Evolutionary conservation across 2,113 vertebrate species (phyloP).

Genomic region (Tetraodon nigroviridis): DNA sequence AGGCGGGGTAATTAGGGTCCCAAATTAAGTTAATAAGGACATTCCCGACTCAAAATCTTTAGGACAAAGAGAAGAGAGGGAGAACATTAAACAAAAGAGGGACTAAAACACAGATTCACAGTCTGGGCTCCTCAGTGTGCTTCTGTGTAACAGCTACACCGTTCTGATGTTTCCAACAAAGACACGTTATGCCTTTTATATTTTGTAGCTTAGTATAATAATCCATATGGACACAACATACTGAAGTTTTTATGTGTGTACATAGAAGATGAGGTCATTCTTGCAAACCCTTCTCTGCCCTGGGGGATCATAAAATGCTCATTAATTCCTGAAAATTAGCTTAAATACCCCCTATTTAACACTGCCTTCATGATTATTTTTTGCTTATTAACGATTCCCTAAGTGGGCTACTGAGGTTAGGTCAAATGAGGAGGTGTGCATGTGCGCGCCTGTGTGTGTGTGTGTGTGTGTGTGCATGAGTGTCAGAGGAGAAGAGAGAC

Average conservation of each 20-base stretch:
- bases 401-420: conserved; percentile 53
- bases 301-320: conserved; percentile 63
- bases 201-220: conserved; percentile 44
- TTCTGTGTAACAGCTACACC: not conserved
- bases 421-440: conserved; percentile 43
- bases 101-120: not conserved
- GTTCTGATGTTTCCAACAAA: conserved; percentile 29
- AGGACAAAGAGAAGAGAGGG: not conserved
- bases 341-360: conserved; percentile 69
- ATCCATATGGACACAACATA: conserved; percentile 62
- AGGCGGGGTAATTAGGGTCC: conserved; percentile 37
- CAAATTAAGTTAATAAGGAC: conserved; percentile 22
- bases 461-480: conserved; percentile 18
- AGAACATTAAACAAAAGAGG: not conserved
- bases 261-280: conserved; percentile 45
- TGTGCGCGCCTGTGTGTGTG: conserved; percentile 17
- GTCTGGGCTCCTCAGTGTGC: conserved; percentile 10
- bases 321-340: conserved; percentile 72
- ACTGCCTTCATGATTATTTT: conserved; percentile 66
- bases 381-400: conserved; percentile 70
- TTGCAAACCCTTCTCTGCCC: conserved; percentile 39
- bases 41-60: conserved; percentile 15
- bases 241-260: conserved; percentile 56
- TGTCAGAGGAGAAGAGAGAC: conserved; percentile 18
- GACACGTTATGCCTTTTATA: conserved; percentile 36